phyloP scores from a whole-genome alignment of 2,113 vertebrate species.

The Corythaixoides concolor region DNA sequence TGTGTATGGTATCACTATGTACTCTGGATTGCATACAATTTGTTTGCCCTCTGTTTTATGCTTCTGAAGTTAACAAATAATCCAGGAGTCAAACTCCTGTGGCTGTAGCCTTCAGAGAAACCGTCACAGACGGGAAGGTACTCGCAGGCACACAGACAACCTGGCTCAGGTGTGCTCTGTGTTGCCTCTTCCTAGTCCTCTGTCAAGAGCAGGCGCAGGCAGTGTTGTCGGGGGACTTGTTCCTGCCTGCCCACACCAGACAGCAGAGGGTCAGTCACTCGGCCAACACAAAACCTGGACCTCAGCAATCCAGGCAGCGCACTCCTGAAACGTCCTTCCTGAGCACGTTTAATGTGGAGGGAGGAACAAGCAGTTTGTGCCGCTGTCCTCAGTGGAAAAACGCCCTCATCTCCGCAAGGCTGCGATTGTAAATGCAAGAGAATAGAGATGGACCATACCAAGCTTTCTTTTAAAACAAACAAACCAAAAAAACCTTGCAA shows the following conservation, averaged over 20 bases:
- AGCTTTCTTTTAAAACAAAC: background rate
- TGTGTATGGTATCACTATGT: background rate
- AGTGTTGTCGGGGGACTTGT: fast-evolving
- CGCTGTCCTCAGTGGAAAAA: background rate
- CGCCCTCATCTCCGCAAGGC: background rate
- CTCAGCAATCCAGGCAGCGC: background rate
- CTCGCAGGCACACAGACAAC: fast-evolving
- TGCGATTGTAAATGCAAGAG: background rate
- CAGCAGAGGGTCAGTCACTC: background rate
- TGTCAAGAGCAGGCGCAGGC: background rate
- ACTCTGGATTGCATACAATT: background rate
- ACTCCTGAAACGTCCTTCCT: background rate
- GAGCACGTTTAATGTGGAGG: background rate
- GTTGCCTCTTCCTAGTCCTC: background rate
- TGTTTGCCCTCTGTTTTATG: background rate
- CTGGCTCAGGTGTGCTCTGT: background rate
- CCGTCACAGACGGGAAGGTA: background rate
- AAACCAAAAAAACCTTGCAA: background rate
- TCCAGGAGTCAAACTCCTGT: background rate
- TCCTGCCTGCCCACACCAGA: background rate
- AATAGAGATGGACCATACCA: background rate
- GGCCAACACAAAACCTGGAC: background rate
- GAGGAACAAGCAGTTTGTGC: background rate
- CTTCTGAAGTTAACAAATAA: background rate
- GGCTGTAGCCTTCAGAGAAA: background rate